Conservation (phyloP, 2,113 vertebrate species). For the Haplotaxodon microlepis region DNA sequence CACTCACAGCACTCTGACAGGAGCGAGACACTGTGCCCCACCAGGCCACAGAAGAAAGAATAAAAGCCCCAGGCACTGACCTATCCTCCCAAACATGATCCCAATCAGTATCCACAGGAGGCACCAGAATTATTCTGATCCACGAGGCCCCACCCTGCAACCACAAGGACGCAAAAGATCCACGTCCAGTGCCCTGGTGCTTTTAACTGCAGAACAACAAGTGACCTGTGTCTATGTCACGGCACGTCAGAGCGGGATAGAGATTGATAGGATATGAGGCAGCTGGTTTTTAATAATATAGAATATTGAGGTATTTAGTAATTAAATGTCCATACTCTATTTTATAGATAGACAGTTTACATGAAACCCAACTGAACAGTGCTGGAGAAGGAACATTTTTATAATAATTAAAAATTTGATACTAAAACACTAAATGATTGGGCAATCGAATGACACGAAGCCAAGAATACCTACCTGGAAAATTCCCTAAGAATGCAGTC, state of each 20-base stretch:
- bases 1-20: accelerated
- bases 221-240: background rate
- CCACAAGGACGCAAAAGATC: background rate
- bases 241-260: background rate
- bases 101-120: background rate
- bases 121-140: background rate
- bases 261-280: background rate
- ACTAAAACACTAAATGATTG: background rate
- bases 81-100: background rate
- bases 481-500: background rate
- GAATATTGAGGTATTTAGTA: background rate
- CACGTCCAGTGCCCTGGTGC: accelerated
- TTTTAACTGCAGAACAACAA: background rate
- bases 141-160: background rate
- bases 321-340: background rate
- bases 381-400: accelerated
- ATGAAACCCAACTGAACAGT: background rate
- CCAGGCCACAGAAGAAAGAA: background rate
- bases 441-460: background rate
- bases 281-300: background rate
- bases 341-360: background rate
- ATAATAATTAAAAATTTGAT: background rate
- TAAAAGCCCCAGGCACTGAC: background rate
- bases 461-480: background rate
- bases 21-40: background rate